Base-by-base conservation (phyloP, 2,888 invertebrate genomes). In the Druceiella hillmani region DNA sequence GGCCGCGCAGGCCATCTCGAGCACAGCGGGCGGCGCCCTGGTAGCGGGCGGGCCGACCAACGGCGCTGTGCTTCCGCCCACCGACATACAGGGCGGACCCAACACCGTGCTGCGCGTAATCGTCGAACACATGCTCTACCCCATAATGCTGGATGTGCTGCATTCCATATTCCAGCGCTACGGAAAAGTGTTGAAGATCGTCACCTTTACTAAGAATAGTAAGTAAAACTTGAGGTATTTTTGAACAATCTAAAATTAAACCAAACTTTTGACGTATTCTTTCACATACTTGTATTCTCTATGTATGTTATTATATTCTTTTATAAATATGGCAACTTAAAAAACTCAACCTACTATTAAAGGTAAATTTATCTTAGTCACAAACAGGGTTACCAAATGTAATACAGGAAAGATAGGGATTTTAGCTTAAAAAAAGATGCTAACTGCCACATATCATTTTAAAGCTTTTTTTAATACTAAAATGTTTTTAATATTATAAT, bases 131-230 rank as follows among this genome's bases (percentile, higher is more conserved):
- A 89, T 98, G 85, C 78, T 99, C 55, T 99, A 98, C 67, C 97
- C 97, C 33, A 95, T 99, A 55, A 92, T 94, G 38, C 80, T 99
- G 59, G 99, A 99, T 66, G 91, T 97, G 47, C 81, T 99, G 50
- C 89, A 94, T 56, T 86, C 97, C 79, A 94, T 99, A 68, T 99
- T 99, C 79, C 92, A 94, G 56, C 84, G 97, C 54, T 97, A 90
- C 69, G 99, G 99, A 56, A 97, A 95, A 75, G 97, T 99, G 57
- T 79, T 98, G 59, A 97, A 98, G 74, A 98, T 99, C 59, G 98
- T 99, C 62, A 99, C 98, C 55, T 99, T 99, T 77, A 98, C 93
- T 58, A 99, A 99, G 78, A 99, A 99, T 71, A 95, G 97, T 93
- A 79, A 89, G 90, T 83, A 43, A 9, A 10, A n/a, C n/a, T n/a